Evolutionary conservation across 1,140 invertebrate genomes (phyloP).

Genomic region (Camponotus floridanus): DNA sequence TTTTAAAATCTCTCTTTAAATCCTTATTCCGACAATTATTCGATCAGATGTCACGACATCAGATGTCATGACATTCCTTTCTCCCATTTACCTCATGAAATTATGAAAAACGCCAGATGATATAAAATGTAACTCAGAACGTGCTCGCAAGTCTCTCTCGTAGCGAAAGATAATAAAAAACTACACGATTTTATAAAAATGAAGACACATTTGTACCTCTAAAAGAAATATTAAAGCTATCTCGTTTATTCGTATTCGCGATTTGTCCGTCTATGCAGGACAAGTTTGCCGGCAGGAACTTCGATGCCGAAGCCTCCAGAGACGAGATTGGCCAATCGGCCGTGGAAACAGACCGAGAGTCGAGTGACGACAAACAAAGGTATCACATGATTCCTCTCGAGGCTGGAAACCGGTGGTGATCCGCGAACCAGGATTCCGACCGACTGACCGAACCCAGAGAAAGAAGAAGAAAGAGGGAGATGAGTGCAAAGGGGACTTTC

Average conservation of each 20-base stretch:
- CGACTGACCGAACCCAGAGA: not conserved
- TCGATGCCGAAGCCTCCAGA: conserved; percentile 44
- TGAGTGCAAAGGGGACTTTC: conserved; percentile 71
- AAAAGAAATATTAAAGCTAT: not conserved
- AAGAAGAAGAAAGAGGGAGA: conserved; percentile 1
- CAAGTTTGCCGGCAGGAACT: not conserved
- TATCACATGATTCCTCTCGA: conserved; percentile 63
- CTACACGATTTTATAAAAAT: not conserved
- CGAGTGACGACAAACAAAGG: conserved; percentile 62
- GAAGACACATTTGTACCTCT: not conserved
- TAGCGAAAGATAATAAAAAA: conserved; percentile 1
- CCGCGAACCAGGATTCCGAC: conserved; percentile 28
- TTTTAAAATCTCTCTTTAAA: conserved; percentile 49
- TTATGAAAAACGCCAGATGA: not conserved
- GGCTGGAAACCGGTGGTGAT: conserved; percentile 30
- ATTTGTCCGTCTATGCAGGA: not conserved
- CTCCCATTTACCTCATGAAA: not conserved
- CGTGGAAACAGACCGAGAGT: conserved; percentile 59
- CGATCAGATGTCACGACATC: not conserved
- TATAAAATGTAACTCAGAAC: not conserved
- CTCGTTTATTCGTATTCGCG: not conserved
- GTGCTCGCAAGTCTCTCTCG: not conserved
- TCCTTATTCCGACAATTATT: conserved; percentile 18
- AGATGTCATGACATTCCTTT: not conserved
- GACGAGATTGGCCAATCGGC: conserved; percentile 54